A percentile compares a stretch with the other conserved stretches of the same genome.
phyloP scores from a whole-genome alignment of 2,113 vertebrate species.

The Crocuta crocuta region DNA sequence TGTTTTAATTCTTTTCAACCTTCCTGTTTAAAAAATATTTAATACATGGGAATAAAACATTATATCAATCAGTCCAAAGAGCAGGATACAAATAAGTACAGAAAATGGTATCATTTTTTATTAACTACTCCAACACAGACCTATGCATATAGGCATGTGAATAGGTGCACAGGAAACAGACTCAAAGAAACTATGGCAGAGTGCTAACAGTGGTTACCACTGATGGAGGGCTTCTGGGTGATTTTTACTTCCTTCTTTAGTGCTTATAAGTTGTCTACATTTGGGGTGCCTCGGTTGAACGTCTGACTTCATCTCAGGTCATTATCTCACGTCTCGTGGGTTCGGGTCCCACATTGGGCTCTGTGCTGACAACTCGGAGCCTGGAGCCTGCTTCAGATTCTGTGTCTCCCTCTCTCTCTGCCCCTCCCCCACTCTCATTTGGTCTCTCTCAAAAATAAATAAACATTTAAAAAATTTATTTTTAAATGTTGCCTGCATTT shows the following conservation, averaged over 20 bases:
- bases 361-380: no score
- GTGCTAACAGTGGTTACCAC: rapidly evolving
- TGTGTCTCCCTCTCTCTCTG: no score
- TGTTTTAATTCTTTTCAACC: not conserved
- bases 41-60: not conserved
- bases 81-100: not conserved
- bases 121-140: not conserved
- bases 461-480: no score
- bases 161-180: not conserved
- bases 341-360: no score
- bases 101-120: not conserved
- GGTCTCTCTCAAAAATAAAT: no score
- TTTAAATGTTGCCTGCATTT: not conserved
- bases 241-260: not conserved
- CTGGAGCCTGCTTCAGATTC: no score
- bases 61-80: not conserved
- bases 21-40: not conserved
- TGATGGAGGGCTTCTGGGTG: not conserved
- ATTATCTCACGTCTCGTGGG: no score
- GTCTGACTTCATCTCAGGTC: no score
- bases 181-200: not conserved
- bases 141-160: not conserved
- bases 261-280: not conserved
- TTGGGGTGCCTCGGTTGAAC: not conserved
- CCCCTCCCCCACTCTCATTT: no score